Conservation (phyloP, 2,888 invertebrate genomes). For the Gisinianus flammeolus region DNA sequence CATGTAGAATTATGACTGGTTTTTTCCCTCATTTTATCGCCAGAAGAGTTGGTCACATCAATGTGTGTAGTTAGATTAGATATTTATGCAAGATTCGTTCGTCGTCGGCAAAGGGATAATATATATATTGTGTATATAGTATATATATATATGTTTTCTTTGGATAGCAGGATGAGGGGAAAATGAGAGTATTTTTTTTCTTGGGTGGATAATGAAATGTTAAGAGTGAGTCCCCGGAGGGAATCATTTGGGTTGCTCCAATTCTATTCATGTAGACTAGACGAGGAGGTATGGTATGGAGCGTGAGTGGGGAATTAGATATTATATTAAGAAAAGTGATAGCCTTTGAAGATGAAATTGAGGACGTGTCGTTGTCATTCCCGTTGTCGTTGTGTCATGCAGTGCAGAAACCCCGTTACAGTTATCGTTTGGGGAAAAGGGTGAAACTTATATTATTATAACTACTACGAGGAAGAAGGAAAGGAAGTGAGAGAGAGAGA, state of each 20-base stretch:
- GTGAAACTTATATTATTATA: background rate
- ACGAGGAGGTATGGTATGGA: background rate
- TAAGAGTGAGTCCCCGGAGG: no score
- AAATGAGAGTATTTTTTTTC: background rate
- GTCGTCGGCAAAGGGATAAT: no score
- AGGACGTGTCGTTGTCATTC: background rate
- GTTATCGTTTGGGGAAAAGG: background rate
- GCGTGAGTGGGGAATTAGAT: background rate
- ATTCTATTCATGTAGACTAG: background rate
- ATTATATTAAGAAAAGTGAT: background rate
- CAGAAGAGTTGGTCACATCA: no score
- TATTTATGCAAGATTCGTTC: no score
- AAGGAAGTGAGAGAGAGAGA: background rate
- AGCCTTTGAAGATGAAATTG: background rate
- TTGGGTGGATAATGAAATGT: background rate
- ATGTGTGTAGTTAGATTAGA: no score
- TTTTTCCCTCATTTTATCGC: no score
- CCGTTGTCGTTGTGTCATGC: background rate
- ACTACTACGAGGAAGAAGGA: background rate
- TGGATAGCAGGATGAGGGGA: background rate
- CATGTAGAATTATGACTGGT: no score
- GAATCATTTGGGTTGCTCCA: no score
- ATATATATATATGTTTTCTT: background rate
- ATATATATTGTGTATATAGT: background rate
- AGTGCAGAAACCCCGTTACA: background rate